Percentiles rank a stretch among this genome's conserved stretches.
These are phyloP conservation scores for Austrofundulus limnaeus DNA, from an alignment of 2,113 vertebrate species.

Conservation along the genomic window DNA sequence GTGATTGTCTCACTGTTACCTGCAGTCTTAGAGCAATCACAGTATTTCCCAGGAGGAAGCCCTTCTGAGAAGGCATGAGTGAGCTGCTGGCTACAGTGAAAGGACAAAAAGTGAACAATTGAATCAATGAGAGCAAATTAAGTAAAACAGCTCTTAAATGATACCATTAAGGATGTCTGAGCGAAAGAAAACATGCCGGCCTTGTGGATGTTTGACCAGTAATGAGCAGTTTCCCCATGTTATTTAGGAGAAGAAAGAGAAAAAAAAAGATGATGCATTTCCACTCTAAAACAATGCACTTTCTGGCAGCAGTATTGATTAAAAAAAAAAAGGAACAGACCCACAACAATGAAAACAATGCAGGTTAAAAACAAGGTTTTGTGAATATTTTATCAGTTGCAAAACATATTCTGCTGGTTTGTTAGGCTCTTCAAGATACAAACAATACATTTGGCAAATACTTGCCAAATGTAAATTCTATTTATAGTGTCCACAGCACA, in stretches of 20 bases:
- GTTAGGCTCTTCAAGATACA: not conserved
- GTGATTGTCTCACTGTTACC: slow-evolving; percentile 60
- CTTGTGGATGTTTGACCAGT: slow-evolving; percentile 5
- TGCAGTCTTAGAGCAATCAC: slow-evolving; percentile 22
- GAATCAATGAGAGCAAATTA: slow-evolving; percentile 43
- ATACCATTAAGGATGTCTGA: slow-evolving; percentile 25
- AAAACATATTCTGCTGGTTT: slow-evolving; percentile 9
- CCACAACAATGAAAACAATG: not conserved
- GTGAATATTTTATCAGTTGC: slow-evolving; percentile 15
- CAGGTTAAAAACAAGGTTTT: not conserved
- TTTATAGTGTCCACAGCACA: not conserved
- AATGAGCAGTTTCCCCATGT: not conserved
- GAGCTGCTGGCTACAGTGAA: slow-evolving; percentile 27
- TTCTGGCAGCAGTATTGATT: slow-evolving; percentile 1
- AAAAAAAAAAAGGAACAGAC: not conserved
- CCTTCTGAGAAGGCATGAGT: slow-evolving; percentile 1
- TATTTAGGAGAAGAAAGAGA: too few species aligned
- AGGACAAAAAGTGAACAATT: slow-evolving; percentile 33
- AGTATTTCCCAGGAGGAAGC: slow-evolving; percentile 17
- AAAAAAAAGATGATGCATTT: not conserved
- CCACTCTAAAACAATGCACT: not conserved
- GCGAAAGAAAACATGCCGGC: not conserved
- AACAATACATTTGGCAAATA: not conserved
- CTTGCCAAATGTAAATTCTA: not conserved
- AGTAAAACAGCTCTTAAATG: slow-evolving; percentile 45